phyloP scores from a whole-genome alignment of 2,888 invertebrate genomes.

The Colletes collaris region DNA sequence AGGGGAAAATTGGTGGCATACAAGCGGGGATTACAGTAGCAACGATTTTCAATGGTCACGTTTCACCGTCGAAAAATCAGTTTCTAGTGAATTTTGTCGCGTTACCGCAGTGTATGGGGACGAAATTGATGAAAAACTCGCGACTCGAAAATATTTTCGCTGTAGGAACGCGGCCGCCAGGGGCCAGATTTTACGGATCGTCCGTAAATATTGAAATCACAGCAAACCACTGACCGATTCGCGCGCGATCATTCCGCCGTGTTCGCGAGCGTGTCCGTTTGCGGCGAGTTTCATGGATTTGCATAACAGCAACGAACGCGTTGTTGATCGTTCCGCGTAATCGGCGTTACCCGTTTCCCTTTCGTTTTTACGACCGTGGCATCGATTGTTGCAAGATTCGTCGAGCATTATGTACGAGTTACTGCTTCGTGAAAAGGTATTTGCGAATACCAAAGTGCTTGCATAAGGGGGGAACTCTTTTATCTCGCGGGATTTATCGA shows the following conservation, averaged over 20 bases:
- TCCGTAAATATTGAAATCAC: slow-evolving; percentile 31
- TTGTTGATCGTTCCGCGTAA: not conserved
- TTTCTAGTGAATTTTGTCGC: slow-evolving; percentile 2
- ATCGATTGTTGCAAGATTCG: not conserved
- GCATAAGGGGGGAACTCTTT: no score
- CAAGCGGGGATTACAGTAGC: not conserved
- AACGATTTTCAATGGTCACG: not conserved
- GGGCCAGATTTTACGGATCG: slow-evolving; percentile 4
- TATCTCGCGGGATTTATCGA: no score
- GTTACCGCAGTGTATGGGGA: not conserved
- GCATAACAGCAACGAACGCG: slow-evolving; percentile 3
- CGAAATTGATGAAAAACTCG: slow-evolving; percentile 2
- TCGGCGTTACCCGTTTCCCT: not conserved
- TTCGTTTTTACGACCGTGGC: not conserved
- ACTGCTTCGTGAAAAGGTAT: no score
- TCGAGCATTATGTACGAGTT: no score
- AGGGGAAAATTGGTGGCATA: not conserved
- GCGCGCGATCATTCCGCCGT: not conserved
- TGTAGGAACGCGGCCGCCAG: not conserved
- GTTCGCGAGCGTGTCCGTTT: not conserved
- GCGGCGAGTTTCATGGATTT: slow-evolving; percentile 16
- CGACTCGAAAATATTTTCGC: slow-evolving; percentile 6
- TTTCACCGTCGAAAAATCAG: slow-evolving; percentile 1
- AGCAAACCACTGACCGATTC: slow-evolving; percentile 4
- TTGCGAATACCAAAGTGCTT: no score